Base-by-base conservation (phyloP, 2,888 invertebrate species). In the Epinotia ramella region DNA sequence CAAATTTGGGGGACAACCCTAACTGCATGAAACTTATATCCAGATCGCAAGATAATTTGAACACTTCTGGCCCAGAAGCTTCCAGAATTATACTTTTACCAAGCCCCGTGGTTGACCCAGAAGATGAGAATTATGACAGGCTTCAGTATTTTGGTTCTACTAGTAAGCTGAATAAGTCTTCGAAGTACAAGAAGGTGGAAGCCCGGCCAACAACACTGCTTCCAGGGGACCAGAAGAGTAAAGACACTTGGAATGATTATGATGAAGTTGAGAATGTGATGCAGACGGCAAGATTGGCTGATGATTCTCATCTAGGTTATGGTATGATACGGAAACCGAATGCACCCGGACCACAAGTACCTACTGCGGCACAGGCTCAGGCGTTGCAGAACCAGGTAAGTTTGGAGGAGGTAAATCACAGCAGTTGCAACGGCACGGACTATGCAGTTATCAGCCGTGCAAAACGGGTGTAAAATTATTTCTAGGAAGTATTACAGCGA, bases 381-480 rank as follows among this genome's bases (percentile, higher is more conserved):
- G 91, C 87, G n/a, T 84, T 91, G 59, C 94, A 94, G 77, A 92
- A 92, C 75, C 90, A 90, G 84, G 90, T 93, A 60, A 91, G 89
- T 7, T 85, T 94, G 72, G 93, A 94, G 80, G 94, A 95, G 81
- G 93, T 97, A 53, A 95, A 95, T 84, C 97, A 97, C 86, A 96
- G 96, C 84, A 96, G 95, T 82, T 96, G 96, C 81, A 97, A 97
- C 86, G 96, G 97, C 73, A 96, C 96, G 78, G 97, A 97, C 84
- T 98, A 98, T 91, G 97, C 97, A 78, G 95, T 97, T 84, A 96
- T 98, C 75, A 97, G 97, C 87, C 97, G 97, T 91, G 96, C 97
- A 85, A 97, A 97, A 95, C 95, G 96, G 92, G 97, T 97, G 89
- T 97, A 95, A 90, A 75, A 73, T 78, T 53, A 75, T 28, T 46